Conservation (phyloP, 1,140 invertebrate species). For the Musca vetustissima region DNA sequence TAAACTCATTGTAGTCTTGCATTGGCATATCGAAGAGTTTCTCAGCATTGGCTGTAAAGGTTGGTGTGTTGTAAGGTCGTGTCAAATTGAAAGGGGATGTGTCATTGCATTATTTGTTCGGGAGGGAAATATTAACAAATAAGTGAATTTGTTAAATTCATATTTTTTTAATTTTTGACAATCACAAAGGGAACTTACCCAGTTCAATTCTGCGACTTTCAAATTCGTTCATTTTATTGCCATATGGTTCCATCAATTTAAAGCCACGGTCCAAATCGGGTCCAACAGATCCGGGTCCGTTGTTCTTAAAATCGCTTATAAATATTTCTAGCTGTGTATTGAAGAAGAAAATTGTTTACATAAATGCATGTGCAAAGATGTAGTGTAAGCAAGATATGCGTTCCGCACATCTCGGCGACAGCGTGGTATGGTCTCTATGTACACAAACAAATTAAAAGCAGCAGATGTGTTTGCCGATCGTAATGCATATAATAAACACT, state of each 20-base stretch:
- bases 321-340: constrained; percentile 63
- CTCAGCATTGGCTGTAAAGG: constrained; percentile 66
- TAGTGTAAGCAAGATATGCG: too few relatives aligned
- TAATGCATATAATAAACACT: constrained; percentile 55
- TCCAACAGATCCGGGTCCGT: constrained; percentile 77
- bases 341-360: constrained; percentile 15
- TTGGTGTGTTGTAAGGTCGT: too few relatives aligned
- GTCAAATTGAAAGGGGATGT: background rate
- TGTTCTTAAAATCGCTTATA: constrained; percentile 68
- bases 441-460: background rate
- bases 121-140: too few relatives aligned
- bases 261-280: constrained; percentile 74
- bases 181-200: too few relatives aligned
- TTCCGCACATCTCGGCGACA: background rate
- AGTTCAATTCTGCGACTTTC: constrained; percentile 70
- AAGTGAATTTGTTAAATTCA: too few relatives aligned
- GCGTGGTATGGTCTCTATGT: too few relatives aligned
- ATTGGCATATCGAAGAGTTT: constrained; percentile 82
- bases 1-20: constrained; percentile 76
- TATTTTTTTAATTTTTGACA: too few relatives aligned
- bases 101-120: background rate
- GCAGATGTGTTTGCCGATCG: constrained; percentile 29
- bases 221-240: constrained; percentile 66
- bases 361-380: background rate
- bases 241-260: constrained; percentile 70